A percentile compares a stretch with the other conserved stretches of the same genome.
These are phyloP conservation scores for Catharus minimus DNA, from an alignment of 2,113 vertebrate species.

Conservation along the genomic window DNA sequence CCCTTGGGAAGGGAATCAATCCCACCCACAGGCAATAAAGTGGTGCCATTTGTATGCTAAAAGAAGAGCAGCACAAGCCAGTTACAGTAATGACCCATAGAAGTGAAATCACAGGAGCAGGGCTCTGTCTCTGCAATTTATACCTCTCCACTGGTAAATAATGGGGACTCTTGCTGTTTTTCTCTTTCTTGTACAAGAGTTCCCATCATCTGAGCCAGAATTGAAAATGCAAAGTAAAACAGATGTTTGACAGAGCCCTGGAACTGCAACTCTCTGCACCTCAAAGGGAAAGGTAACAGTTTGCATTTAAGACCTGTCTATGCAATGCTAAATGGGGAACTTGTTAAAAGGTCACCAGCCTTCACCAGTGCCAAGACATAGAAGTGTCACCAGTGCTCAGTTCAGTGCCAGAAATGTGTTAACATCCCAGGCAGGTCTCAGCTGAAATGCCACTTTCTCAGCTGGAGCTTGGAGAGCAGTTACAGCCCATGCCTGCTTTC, in stretches of 20 bases:
- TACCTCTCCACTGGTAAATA: constrained; percentile 22
- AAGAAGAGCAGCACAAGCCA: neutral
- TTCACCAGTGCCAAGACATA: neutral
- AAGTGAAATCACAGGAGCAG: neutral
- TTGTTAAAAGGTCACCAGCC: neutral
- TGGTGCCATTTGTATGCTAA: neutral
- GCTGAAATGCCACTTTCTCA: neutral
- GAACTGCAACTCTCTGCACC: neutral
- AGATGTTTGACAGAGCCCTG: constrained; percentile 4
- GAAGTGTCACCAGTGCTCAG: neutral
- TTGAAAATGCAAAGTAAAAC: constrained; percentile 12
- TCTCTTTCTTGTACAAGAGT: neutral
- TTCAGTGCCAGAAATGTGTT: neutral
- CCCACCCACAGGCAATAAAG: constrained; percentile 1
- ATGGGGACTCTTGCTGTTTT: constrained; percentile 15
- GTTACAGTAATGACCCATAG: constrained; percentile 29
- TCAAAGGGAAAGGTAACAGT: neutral
- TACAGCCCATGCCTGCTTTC: neutral
- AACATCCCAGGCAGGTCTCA: neutral
- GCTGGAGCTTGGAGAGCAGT: neutral
- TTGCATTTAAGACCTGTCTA: neutral
- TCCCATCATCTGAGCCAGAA: constrained; percentile 17
- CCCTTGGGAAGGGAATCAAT: constrained; percentile 4
- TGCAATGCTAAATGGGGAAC: neutral
- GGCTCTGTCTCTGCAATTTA: constrained; percentile 6